These are phyloP conservation scores for Spinibarbus caldwelli DNA, from an alignment of 2,797 vertebrate species.

Conservation along the genomic window DNA sequence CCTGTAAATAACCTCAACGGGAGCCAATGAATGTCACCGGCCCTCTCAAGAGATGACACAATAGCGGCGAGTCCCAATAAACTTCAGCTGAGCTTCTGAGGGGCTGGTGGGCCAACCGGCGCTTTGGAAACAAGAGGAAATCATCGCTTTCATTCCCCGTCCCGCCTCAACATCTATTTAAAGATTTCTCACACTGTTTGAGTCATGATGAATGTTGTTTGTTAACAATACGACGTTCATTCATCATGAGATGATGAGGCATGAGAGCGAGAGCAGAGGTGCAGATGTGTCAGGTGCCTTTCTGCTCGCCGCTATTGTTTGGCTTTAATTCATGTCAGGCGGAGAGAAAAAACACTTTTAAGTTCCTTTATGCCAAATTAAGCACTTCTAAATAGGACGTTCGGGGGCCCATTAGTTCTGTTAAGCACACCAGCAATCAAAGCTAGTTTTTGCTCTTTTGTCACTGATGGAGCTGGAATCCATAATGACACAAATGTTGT, in stretches of 20 bases:
- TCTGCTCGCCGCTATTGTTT: conserved; percentile 69
- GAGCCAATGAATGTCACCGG: conserved; percentile 60
- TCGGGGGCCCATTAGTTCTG: conserved; percentile 59
- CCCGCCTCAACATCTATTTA: conserved; percentile 50
- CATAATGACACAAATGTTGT: conserved; percentile 44
- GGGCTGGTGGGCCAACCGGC: conserved; percentile 30
- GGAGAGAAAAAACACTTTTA: conserved; percentile 52
- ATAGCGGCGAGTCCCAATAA: conserved; percentile 58
- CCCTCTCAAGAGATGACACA: conserved; percentile 57
- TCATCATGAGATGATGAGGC: conserved; percentile 71
- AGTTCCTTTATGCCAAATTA: conserved; percentile 61
- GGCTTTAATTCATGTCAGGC: conserved; percentile 67
- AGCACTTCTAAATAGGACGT: conserved; percentile 60
- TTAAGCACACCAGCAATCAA: conserved; percentile 58
- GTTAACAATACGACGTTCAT: conserved; percentile 67
- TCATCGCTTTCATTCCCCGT: conserved; percentile 56
- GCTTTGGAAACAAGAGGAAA: conserved; percentile 60
- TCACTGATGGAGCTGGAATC: conserved; percentile 52
- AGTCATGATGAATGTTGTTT: conserved; percentile 67
- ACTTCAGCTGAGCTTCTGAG: conserved; percentile 47
- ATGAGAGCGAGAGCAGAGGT: conserved; percentile 65
- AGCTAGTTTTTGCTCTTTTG: conserved; percentile 50
- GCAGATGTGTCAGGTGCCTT: conserved; percentile 60
- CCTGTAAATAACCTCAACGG: conserved; percentile 65
- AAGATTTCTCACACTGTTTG: conserved; percentile 59